Evolutionary conservation across 2,113 vertebrate species (phyloP).

Genomic region (Silurus asotus): DNA sequence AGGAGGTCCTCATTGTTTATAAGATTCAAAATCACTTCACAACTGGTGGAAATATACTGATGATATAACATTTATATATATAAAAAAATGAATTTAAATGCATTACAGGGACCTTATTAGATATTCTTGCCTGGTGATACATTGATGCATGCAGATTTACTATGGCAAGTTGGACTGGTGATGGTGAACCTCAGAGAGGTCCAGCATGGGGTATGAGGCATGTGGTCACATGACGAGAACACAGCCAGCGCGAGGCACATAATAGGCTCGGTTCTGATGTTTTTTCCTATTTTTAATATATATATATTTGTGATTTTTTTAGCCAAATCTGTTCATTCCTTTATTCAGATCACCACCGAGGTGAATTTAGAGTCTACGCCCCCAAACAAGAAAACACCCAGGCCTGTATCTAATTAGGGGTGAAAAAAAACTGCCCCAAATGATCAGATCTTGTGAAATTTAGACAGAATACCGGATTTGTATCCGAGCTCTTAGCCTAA

Average conservation of each 20-base stretch:
- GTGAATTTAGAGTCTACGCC: background rate
- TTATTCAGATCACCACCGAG: background rate
- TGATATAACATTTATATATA: background rate
- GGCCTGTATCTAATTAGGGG: background rate
- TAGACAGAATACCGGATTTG: background rate
- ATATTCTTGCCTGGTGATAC: conserved; percentile 24
- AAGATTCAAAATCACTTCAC: background rate
- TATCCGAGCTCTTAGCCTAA: background rate
- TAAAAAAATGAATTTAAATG: background rate
- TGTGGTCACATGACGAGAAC: conserved; percentile 58
- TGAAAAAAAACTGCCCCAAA: background rate
- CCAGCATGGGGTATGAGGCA: conserved; percentile 55
- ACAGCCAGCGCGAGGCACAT: conserved; percentile 52
- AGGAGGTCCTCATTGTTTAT: background rate
- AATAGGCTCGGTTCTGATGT: background rate
- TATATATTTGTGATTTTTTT: too few species aligned
- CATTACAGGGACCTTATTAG: background rate
- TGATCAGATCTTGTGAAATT: background rate
- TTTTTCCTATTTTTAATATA: background rate
- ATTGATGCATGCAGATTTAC: conserved; percentile 50
- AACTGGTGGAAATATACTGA: too few species aligned
- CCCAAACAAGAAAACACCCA: background rate
- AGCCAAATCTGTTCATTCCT: background rate
- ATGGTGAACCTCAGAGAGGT: conserved; percentile 46
- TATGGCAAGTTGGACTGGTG: conserved; percentile 28